Percentiles rank a stretch among this genome's conserved stretches.
Conservation (phyloP, 2,888 invertebrate species). For the Melanostoma mellinum region DNA sequence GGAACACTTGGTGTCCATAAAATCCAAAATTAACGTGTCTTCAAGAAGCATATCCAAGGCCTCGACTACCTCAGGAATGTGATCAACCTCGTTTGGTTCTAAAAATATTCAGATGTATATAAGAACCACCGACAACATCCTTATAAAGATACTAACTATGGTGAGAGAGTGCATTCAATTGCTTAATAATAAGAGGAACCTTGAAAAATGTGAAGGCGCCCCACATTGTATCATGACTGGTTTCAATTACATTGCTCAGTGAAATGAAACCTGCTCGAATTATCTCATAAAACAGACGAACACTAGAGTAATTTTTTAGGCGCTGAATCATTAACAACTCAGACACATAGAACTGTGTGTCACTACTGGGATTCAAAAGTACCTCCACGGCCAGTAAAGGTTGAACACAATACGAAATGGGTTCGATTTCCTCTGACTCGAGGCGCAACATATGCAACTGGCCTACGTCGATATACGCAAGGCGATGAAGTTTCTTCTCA, state of each 20-base stretch:
- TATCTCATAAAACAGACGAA: conserved; percentile 93
- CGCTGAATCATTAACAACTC: conserved; percentile 93
- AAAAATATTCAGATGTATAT: neutral
- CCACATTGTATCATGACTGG: conserved; percentile 94
- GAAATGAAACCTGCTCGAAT: conserved; percentile 94
- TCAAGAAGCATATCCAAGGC: conserved; percentile 93
- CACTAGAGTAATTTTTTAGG: conserved; percentile 90
- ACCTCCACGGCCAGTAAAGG: conserved; percentile 93
- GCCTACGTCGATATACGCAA: conserved; percentile 79
- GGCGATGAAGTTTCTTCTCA: conserved; percentile 78
- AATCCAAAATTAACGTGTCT: conserved; percentile 92
- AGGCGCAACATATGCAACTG: conserved; percentile 81
- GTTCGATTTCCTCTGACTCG: conserved; percentile 84
- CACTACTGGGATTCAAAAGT: conserved; percentile 91
- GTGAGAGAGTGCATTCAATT: conserved; percentile 85
- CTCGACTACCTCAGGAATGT: conserved; percentile 89
- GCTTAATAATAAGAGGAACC: conserved; percentile 91
- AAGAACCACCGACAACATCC: neutral
- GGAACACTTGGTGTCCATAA: conserved; percentile 93
- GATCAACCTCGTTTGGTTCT: conserved; percentile 82
- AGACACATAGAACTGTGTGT: conserved; percentile 90
- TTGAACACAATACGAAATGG: conserved; percentile 89
- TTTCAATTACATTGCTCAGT: conserved; percentile 92
- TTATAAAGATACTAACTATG: conserved; percentile 80
- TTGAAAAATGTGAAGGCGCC: conserved; percentile 97